phyloP scores from a whole-genome alignment of 1,140 invertebrate species.

The Trachymyrmex septentrionalis region DNA sequence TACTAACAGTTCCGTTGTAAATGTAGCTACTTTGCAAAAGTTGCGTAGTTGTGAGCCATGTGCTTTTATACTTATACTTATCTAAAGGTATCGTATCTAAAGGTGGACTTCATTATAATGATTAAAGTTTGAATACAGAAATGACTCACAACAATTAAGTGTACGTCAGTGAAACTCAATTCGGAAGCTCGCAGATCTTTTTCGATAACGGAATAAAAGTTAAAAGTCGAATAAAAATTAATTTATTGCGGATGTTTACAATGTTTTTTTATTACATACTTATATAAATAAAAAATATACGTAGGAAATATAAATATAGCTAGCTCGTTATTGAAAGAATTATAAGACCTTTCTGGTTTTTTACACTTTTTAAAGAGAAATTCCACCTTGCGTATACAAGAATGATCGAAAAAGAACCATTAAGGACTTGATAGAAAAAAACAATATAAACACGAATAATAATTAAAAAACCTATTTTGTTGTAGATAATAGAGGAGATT shows the following conservation, averaged over 20 bases:
- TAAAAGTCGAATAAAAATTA: not conserved
- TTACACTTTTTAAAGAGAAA: not conserved
- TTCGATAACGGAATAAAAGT: not conserved
- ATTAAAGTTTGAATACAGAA: conserved; percentile 14
- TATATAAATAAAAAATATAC: not conserved
- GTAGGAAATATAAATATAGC: not conserved
- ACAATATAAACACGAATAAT: not conserved
- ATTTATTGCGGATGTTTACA: not conserved
- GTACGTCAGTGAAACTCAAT: not conserved
- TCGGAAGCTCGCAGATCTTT: not conserved
- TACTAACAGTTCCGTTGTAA: not conserved
- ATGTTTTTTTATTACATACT: conserved; percentile 13
- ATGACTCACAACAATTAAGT: not conserved
- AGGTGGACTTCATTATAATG: not conserved
- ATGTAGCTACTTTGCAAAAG: not conserved
- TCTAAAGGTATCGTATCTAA: conserved; percentile 2
- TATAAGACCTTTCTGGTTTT: not conserved
- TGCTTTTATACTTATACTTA: not conserved
- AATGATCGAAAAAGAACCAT: not conserved
- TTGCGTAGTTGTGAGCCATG: not conserved
- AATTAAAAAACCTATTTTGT: not conserved
- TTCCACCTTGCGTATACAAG: not conserved
- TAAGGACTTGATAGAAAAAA: not conserved
- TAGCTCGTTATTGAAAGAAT: not conserved
- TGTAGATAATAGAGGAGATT: not conserved